Conservation (phyloP, 2,888 invertebrate species). For the Sminthurinus aureus region DNA sequence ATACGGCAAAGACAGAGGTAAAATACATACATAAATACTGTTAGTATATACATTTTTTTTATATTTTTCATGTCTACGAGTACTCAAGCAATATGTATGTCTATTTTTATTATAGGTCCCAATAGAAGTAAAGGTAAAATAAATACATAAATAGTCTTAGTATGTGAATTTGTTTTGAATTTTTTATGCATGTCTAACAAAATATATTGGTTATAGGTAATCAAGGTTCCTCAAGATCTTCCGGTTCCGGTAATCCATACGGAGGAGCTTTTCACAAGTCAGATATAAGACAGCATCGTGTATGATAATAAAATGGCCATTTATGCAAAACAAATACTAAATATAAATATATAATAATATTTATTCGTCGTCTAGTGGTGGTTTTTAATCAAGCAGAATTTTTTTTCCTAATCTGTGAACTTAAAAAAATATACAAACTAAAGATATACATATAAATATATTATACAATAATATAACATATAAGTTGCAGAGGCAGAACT, state of each 20-base stretch:
- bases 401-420: slow-evolving; percentile 14
- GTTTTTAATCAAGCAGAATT: background rate
- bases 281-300: slow-evolving; percentile 58
- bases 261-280: slow-evolving; percentile 57
- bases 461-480: too few relatives aligned
- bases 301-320: slow-evolving; percentile 51
- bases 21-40: background rate
- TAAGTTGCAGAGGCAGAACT: background rate
- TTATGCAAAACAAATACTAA: slow-evolving; percentile 10
- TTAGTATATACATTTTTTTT: slow-evolving; percentile 9
- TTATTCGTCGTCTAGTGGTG: background rate
- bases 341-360: background rate
- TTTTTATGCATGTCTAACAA: background rate
- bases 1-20: slow-evolving; percentile 73
- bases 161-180: slow-evolving; percentile 6
- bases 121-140: slow-evolving; percentile 57
- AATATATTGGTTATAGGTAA: slow-evolving; percentile 40
- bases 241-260: slow-evolving; percentile 50
- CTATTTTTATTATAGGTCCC: too few relatives aligned
- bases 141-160: background rate
- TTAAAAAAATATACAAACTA: slow-evolving; percentile 6
- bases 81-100: too few relatives aligned
- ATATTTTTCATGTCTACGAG: background rate
- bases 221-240: slow-evolving; percentile 47
- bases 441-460: too few relatives aligned